Evolutionary conservation across 2,113 vertebrate genomes (phyloP).

Genomic region (Coptodon rendalli): DNA sequence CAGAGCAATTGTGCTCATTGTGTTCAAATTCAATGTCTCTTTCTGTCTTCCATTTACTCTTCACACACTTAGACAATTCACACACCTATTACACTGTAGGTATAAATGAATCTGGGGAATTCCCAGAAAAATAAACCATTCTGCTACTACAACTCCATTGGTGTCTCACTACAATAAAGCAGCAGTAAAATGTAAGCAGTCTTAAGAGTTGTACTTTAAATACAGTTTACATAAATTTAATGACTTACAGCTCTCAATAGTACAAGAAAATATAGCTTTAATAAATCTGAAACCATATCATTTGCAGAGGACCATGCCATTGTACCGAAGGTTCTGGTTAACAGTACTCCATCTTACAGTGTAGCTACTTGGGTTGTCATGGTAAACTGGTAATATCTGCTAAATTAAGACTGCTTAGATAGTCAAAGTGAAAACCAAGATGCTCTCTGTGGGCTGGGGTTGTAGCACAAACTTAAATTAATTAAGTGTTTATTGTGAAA

Average conservation of each 20-base stretch:
- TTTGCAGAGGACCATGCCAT: neutral
- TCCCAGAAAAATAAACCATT: neutral
- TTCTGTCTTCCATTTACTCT: neutral
- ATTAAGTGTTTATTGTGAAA: neutral
- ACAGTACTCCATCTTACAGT: neutral
- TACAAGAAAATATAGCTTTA: neutral
- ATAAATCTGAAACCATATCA: neutral
- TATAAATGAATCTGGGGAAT: neutral
- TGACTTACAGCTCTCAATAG: neutral
- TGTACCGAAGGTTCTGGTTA: neutral
- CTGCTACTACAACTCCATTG: neutral
- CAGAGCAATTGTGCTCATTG: neutral
- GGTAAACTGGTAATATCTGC: neutral
- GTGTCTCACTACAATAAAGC: neutral
- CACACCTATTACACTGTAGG: neutral
- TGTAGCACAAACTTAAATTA: neutral
- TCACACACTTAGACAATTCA: neutral
- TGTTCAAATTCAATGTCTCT: neutral
- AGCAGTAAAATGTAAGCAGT: neutral
- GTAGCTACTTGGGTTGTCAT: neutral
- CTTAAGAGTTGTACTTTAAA: neutral
- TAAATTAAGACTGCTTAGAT: neutral
- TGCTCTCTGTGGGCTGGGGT: neutral
- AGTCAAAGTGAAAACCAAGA: neutral
- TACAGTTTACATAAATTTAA: neutral